Evolutionary conservation across 2,797 vertebrate genomes (phyloP).

Genomic region (Orientallactaga sibirica): DNA sequence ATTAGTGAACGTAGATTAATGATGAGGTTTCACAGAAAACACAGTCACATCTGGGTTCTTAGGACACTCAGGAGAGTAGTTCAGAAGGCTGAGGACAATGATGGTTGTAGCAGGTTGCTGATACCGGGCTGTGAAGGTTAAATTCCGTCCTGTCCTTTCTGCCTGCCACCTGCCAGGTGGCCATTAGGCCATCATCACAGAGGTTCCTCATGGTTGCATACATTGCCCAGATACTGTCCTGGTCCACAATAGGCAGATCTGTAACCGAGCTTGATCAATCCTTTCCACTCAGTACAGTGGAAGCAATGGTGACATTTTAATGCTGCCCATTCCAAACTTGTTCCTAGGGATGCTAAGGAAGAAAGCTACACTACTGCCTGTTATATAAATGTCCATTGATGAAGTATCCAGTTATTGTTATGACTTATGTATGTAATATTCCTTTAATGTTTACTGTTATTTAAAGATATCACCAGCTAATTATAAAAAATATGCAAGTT

Average conservation of each 20-base stretch:
- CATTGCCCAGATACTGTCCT: not conserved
- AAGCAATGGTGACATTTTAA: no score
- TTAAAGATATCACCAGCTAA: no score
- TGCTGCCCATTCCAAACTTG: accelerated
- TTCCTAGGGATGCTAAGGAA: no score
- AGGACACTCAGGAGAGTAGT: accelerated
- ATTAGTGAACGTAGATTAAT: no score
- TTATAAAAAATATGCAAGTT: no score
- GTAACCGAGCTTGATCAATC: no score
- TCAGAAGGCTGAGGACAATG: not conserved
- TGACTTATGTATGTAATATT: no score
- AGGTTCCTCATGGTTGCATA: not conserved
- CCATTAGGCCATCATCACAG: not conserved
- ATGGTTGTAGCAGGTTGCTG: accelerated
- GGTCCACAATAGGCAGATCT: accelerated
- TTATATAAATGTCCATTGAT: no score
- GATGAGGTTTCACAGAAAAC: not conserved
- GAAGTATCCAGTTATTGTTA: no score
- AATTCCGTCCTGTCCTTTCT: not conserved
- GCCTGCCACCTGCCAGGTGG: accelerated
- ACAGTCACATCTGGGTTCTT: accelerated
- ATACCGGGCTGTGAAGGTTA: accelerated
- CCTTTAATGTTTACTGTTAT: no score
- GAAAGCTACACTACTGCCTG: not conserved
- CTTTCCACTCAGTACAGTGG: no score